Conservation (phyloP, 2,797 vertebrate species). For the Glossophaga mutica region DNA sequence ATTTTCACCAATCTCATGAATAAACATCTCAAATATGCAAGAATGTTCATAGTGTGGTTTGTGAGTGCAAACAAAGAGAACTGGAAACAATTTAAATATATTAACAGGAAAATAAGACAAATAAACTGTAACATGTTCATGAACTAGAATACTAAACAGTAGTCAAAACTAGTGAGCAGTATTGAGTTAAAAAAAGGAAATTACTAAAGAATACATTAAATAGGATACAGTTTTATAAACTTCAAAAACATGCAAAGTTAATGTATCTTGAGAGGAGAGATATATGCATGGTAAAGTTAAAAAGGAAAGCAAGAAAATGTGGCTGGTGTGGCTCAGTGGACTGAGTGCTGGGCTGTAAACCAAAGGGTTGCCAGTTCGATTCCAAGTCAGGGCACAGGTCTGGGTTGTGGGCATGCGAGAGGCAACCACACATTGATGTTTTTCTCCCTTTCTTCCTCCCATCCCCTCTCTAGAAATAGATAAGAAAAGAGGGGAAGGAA, state of each 20-base stretch:
- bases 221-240: neutral
- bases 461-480: too few species aligned
- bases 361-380: too few species aligned
- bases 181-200: neutral
- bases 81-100: neutral
- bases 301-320: neutral
- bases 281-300: neutral
- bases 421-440: too few species aligned
- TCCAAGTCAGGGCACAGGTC: too few species aligned
- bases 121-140: neutral
- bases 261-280: neutral
- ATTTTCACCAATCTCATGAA: neutral
- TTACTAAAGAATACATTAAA: neutral
- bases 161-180: neutral
- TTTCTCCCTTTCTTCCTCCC: too few species aligned
- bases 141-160: neutral
- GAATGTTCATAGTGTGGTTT: neutral
- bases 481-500: neutral
- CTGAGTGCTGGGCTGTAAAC: too few species aligned
- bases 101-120: neutral
- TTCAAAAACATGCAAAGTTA: neutral
- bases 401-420: too few species aligned
- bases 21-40: slow-evolving; percentile 18
- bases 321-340: too few species aligned
- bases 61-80: neutral